phyloP scores from a whole-genome alignment of 2,888 invertebrate genomes.

The Noctua janthe region DNA sequence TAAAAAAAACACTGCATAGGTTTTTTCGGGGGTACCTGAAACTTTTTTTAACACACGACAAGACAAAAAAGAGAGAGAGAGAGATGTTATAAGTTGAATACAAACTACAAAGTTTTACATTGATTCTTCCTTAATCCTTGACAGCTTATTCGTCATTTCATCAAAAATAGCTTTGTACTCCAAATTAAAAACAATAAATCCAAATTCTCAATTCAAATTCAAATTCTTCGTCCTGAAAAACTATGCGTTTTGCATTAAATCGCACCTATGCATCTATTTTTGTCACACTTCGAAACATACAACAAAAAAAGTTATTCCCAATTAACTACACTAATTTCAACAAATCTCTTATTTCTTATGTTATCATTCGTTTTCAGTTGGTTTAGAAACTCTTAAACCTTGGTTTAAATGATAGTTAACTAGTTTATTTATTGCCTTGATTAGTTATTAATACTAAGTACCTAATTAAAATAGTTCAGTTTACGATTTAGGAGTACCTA shows the following conservation, averaged over 20 bases:
- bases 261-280: background rate
- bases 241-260: background rate
- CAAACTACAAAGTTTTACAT: too few relatives aligned
- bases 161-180: background rate
- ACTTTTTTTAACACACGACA: too few relatives aligned
- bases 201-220: too few relatives aligned
- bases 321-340: conserved; percentile 7
- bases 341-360: conserved; percentile 46
- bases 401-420: background rate
- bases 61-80: too few relatives aligned
- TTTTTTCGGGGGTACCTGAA: too few relatives aligned
- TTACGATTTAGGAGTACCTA: background rate
- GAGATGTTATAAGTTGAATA: too few relatives aligned
- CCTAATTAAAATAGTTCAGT: background rate
- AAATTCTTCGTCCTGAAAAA: background rate
- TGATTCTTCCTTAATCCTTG: too few relatives aligned
- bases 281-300: background rate
- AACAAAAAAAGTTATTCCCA: conserved; percentile 7
- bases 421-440: conserved; percentile 2
- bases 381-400: conserved; percentile 50
- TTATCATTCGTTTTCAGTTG: conserved; percentile 28
- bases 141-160: background rate
- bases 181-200: too few relatives aligned
- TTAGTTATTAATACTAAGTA: background rate
- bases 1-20: too few relatives aligned